Conservation (phyloP, 2,113 vertebrate species). For the Sisor rabdophorus region DNA sequence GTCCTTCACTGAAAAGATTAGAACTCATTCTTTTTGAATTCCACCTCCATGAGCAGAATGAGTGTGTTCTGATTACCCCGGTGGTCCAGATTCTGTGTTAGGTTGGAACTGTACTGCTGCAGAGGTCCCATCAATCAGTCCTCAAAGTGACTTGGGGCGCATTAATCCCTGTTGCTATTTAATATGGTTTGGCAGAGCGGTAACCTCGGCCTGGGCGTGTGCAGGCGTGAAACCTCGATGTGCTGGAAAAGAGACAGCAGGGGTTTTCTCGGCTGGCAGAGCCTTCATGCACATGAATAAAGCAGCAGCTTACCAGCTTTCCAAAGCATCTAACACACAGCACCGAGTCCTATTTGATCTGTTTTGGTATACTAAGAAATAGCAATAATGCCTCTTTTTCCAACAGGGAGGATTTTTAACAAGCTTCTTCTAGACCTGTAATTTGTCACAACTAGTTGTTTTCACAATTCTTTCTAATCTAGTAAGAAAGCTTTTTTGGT, state of each 20-base stretch:
- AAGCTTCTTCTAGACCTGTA: constrained; percentile 59
- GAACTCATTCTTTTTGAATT: constrained; percentile 47
- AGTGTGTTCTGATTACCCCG: constrained; percentile 53
- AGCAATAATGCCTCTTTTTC: constrained; percentile 67
- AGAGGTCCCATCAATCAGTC: constrained; percentile 58
- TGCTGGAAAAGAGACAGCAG: constrained; percentile 66
- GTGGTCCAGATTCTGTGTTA: constrained; percentile 21
- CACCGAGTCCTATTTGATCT: constrained; percentile 65
- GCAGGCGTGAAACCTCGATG: constrained; percentile 67
- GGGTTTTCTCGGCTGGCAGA: constrained; percentile 73
- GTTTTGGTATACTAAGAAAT: constrained; percentile 72
- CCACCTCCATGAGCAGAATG: constrained; percentile 56
- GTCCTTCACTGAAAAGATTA: constrained; percentile 43
- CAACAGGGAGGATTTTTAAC: constrained; percentile 59
- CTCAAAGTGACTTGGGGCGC: constrained; percentile 54
- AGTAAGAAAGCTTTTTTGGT: constrained; percentile 57
- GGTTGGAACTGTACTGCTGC: constrained; percentile 37
- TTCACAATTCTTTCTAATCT: constrained; percentile 56
- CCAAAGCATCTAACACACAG: constrained; percentile 73
- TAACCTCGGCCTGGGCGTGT: constrained; percentile 55
- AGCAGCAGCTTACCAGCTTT: constrained; percentile 74
- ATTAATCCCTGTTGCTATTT: constrained; percentile 64
- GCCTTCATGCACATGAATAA: constrained; percentile 78
- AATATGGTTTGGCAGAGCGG: constrained; percentile 53
- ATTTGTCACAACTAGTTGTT: constrained; percentile 68